Evolutionary conservation across 2,888 invertebrate species (phyloP), one percentile per base, ranked within the genome.

Genomic region (Dolichopus griseipennis): DNA sequence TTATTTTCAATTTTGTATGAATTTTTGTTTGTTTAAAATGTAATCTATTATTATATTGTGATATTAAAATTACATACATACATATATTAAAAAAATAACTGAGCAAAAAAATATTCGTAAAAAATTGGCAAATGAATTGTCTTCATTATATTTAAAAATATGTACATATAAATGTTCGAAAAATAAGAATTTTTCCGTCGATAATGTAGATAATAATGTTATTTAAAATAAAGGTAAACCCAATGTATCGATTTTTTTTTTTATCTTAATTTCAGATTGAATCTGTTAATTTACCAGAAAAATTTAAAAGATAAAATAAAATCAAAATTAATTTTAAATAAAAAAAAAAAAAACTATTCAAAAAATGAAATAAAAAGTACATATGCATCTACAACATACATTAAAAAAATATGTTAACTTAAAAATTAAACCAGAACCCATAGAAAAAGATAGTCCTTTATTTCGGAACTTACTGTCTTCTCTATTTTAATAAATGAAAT

Each of bases 171-270:
- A 41, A 52, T 52, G 52, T 52, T 52, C 52, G 52, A 52, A 52
- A 52, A n/a, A 18, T 52, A 52, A 52, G 52, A 52, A n/a, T 52
- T 52, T 52, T 52, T 52, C 52, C 52, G 52, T 52, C 52, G 52
- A 52, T 52, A 52, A 18, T 52, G 52, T 52, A 52, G 52, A 12
- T 52, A 6, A 15, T 18, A 52, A 27, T 18, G 15, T 52, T 52
- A 12, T 52, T 52, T 52, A 18, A 52, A 52, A 52, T 18, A 52
- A 52, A 18, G 18, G 18, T 18, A 52, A 52, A 52, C 9, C 9
- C 12, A 37, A 37, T 52, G 18, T 52, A 52, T 52, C 52, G 52
- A 52, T 12, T 10, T 52, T 12, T 52, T 9, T 18, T 52, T 52
- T 52, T 52, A 18, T 52, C 52, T 18, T 52, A 18, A 52, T 18